Evolutionary conservation across 2,797 vertebrate genomes (phyloP).

Genomic region (Lepidocolaptes lacrymiger): DNA sequence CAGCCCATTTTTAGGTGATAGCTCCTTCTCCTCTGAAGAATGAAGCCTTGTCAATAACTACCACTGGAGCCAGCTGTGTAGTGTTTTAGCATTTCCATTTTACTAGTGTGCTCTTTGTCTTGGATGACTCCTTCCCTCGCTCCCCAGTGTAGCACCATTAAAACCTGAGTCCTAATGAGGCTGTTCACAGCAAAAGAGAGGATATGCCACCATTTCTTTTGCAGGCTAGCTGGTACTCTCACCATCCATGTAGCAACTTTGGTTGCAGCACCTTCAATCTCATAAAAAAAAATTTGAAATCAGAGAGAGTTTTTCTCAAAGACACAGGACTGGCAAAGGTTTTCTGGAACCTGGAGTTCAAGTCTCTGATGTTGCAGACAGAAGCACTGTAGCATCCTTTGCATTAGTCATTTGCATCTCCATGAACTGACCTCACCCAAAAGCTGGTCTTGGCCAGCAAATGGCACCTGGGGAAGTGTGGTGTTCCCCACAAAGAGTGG

Average conservation of each 20-base stretch:
- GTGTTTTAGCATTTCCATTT: neutral
- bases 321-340: neutral
- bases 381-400: accelerated
- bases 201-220: neutral
- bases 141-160: neutral
- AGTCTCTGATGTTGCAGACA: neutral
- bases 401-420: neutral
- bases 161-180: neutral
- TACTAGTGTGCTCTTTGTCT: neutral
- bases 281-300: neutral
- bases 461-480: neutral
- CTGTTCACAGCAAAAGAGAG: neutral
- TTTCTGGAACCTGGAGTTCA: neutral
- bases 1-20: neutral
- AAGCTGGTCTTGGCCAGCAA: neutral
- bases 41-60: neutral
- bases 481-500: neutral
- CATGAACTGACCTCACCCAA: neutral
- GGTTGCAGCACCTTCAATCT: neutral
- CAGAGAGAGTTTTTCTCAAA: neutral
- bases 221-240: neutral
- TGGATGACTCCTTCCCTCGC: neutral
- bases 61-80: neutral
- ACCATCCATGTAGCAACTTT: neutral
- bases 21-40: neutral